Evolutionary conservation across 2,113 vertebrate genomes (phyloP), one percentile per base, ranked within the genome.

Genomic region (Dicaeum eximium): DNA sequence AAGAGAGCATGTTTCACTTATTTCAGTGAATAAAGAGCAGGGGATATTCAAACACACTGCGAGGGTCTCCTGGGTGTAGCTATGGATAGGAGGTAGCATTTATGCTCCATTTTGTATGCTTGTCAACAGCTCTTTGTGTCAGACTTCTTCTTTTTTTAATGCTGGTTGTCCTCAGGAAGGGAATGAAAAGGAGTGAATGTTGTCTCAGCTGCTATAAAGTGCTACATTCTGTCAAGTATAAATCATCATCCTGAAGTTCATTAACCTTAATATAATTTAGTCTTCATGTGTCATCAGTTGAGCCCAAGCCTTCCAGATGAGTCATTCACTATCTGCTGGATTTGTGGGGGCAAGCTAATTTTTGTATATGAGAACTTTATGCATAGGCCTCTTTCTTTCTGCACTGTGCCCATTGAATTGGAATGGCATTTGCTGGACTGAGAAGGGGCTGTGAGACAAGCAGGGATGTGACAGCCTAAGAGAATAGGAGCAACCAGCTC

Each of bases 241-340:
- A 96, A 84, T 95, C 86, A 94, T 93, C 80, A 61, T 65, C 47
- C 70, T 75, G 82, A 83, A 95, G 90, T 96, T 96, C 88, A 86
- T 95, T 96, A 94, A 79, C 69, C 48, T 93, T 93, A 87, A 93
- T 65, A 79, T 69, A 44, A 75, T 92, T 93, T 60, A 75, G 69
- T 80, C 57, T 87, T 81, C 65, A 47, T 78, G 90, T 94, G 79
- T 87, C 92, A 74, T 84, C 83, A n/a, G 61, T 89, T 82, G 79
- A 93, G 38, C 10, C 57, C 57, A 57, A 69, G 57, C 53, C 73
- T 93, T 93, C 30, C 83, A 84, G 48, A 88, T 92, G 92, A 93
- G 44, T 93, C 92, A 79, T 89, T 94, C 1, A 0, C 71, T 94
- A 2, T 51, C 15, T 47, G 51, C 56, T 82, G 58, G 53, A 73